These are phyloP conservation scores for Pterocles orientalis DNA, from an alignment of 2,113 vertebrate genomes.

Conservation along the genomic window DNA sequence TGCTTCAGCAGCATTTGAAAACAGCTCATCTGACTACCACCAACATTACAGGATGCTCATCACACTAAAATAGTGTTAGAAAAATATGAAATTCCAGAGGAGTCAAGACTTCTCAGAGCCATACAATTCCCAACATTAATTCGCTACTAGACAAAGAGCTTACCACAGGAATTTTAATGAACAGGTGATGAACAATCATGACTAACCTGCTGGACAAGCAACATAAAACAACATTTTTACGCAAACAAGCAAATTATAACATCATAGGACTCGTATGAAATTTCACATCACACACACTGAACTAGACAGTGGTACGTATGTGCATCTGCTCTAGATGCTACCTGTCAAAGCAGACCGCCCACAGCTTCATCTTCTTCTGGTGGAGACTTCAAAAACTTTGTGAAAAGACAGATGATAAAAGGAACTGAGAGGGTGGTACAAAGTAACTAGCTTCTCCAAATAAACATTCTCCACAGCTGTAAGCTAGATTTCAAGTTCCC, in stretches of 20 bases:
- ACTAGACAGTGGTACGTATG: background rate
- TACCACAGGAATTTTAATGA: background rate
- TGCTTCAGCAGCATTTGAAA: background rate
- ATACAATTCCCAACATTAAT: background rate
- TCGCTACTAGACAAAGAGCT: background rate
- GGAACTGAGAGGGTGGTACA: constrained; percentile 13
- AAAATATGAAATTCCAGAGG: background rate
- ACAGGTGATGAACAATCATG: background rate
- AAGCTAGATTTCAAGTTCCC: background rate
- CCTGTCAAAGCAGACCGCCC: background rate
- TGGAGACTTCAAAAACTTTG: background rate
- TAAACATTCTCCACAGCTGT: constrained; percentile 13
- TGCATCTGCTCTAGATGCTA: background rate
- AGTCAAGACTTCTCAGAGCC: background rate
- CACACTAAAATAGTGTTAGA: background rate
- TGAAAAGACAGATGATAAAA: constrained; percentile 15
- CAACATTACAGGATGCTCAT: background rate
- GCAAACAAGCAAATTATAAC: background rate
- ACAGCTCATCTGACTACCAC: background rate
- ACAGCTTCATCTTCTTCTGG: background rate
- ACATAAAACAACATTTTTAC: background rate
- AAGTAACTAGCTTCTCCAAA: constrained; percentile 38
- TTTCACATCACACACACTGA: background rate
- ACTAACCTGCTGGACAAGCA: background rate
- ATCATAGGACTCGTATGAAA: background rate